These are phyloP conservation scores for Ormyrus labotus DNA, from an alignment of 2,888 invertebrate species.

Conservation along the genomic window DNA sequence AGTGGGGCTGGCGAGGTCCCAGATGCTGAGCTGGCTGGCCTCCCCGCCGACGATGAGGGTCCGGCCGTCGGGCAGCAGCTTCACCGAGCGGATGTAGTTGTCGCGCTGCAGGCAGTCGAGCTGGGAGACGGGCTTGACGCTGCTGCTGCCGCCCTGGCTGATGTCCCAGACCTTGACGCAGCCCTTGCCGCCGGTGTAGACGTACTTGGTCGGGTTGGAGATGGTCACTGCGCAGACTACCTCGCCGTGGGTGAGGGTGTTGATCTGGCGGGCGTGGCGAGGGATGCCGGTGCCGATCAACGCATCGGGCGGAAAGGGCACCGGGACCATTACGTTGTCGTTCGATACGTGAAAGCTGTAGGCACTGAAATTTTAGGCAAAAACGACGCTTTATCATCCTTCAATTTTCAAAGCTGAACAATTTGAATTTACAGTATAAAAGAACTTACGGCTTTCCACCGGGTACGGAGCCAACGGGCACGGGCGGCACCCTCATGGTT, in stretches of 20 bases:
- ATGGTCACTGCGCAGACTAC: constrained; percentile 98
- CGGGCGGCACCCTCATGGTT: constrained; percentile 81
- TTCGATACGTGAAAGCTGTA: constrained; percentile 95
- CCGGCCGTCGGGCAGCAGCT: constrained; percentile 92
- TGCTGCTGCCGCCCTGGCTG: constrained; percentile 88
- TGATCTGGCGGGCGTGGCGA: constrained; percentile 92
- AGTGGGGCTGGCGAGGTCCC: constrained; percentile 94
- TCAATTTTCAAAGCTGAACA: too few species aligned
- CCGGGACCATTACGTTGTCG: constrained; percentile 92
- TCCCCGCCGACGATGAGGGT: constrained; percentile 97
- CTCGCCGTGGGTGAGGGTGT: constrained; percentile 95
- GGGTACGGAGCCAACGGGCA: constrained; percentile 82
- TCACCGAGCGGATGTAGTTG: constrained; percentile 94
- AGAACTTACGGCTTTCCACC: constrained; percentile 91
- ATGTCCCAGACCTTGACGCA: constrained; percentile 99
- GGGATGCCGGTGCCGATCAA: constrained; percentile 94
- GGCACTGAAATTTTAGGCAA: constrained; percentile 81
- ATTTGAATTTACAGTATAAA: too few species aligned
- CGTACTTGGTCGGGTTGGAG: constrained; percentile 93
- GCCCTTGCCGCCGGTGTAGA: constrained; percentile 97
- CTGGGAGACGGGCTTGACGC: constrained; percentile 87
- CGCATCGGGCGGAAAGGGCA: constrained; percentile 95
- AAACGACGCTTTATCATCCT: not conserved
- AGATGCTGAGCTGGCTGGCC: constrained; percentile 94
- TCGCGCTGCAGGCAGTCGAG: constrained; percentile 95